A percentile compares a stretch with the other conserved stretches of the same genome.
phyloP scores from a whole-genome alignment of 2,113 vertebrate genomes.

The Rhegmatorhina hoffmannsi region DNA sequence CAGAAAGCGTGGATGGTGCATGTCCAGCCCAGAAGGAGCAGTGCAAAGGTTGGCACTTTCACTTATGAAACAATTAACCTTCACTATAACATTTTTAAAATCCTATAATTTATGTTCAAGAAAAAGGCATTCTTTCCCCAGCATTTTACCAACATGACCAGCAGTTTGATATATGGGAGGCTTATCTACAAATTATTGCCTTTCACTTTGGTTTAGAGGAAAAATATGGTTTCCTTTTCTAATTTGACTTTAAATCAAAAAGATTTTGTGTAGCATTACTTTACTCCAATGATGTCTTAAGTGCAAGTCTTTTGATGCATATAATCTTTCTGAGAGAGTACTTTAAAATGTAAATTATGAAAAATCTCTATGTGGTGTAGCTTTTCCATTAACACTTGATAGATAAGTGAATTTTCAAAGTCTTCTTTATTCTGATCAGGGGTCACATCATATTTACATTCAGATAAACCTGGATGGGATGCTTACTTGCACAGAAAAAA shows the following conservation, averaged over 20 bases:
- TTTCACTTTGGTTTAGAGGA: background rate
- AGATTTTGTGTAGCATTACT: background rate
- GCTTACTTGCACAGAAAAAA: background rate
- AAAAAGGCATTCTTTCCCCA: background rate
- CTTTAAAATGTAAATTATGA: conserved; percentile 42
- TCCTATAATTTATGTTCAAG: background rate
- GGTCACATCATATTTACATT: background rate
- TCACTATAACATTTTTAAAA: background rate
- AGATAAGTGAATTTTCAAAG: conserved; percentile 38
- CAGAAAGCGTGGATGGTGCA: background rate
- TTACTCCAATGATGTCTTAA: conserved; percentile 8
- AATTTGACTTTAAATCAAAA: conserved; percentile 8
- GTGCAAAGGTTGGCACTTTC: background rate
- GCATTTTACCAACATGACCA: background rate
- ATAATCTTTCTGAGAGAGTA: background rate
- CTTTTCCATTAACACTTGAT: background rate
- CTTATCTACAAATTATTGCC: background rate
- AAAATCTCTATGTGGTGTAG: background rate
- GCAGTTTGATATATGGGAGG: background rate
- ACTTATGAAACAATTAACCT: background rate
- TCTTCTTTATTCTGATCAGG: conserved; percentile 17
- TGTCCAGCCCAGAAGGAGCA: background rate
- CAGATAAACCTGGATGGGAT: background rate
- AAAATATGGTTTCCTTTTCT: background rate
- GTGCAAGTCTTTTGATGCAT: conserved; percentile 22